Conservation (phyloP, 2,113 vertebrate genomes). For the Thinocorus orbignyianus region DNA sequence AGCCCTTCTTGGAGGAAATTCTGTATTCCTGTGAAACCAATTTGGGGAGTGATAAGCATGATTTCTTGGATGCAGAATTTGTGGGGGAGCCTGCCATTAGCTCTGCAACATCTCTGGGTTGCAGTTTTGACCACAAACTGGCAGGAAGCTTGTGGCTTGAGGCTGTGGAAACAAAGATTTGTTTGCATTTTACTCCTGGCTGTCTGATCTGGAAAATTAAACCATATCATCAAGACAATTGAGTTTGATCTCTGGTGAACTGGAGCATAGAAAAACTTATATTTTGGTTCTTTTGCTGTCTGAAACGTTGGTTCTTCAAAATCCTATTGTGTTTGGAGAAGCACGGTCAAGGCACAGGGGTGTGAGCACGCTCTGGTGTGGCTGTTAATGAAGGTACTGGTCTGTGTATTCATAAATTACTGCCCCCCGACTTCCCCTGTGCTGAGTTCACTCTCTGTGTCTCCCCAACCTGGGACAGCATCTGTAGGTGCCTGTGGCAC, state of each 20-base stretch:
- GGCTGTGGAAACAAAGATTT: neutral
- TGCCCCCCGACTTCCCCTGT: neutral
- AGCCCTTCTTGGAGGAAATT: neutral
- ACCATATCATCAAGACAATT: neutral
- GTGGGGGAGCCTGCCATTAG: neutral
- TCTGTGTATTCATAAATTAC: neutral
- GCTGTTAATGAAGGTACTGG: neutral
- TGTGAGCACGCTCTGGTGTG: neutral
- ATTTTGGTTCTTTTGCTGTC: neutral
- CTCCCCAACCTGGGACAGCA: neutral
- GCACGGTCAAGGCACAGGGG: neutral
- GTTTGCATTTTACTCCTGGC: neutral
- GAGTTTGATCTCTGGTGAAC: neutral
- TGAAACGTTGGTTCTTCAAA: neutral
- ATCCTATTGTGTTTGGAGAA: neutral
- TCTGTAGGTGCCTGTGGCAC: neutral
- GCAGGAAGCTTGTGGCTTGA: neutral
- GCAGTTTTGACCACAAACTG: neutral
- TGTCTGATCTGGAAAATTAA: neutral
- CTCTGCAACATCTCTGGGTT: neutral
- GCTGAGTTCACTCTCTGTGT: neutral
- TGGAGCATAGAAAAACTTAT: neutral
- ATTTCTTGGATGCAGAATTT: neutral
- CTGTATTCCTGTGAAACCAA: neutral
- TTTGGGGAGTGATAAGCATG: neutral